Base-by-base conservation (phyloP, 2,888 invertebrate genomes). In the Cephus pulcher region DNA sequence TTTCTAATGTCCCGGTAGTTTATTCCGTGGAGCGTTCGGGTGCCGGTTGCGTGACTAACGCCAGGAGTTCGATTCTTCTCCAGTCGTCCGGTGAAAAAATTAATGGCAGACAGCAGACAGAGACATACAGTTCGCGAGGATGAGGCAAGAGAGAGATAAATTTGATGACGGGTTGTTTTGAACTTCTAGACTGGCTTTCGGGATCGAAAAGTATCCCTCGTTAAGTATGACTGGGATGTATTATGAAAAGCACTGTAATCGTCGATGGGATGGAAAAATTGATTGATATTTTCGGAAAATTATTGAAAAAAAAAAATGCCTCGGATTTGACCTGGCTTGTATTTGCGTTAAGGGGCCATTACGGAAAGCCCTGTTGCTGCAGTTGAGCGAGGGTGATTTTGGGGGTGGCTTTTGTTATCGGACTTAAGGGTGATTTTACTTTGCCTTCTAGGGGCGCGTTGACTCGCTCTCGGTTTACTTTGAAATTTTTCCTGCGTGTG, bases 91-190 rank as follows among this genome's bases (percentile, higher is more conserved):
- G 0, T 23, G 56, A 9, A 56, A 56, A 23, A 2, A 23, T 56
- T 56, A 56, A 23, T 23, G 56, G 56, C 56, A 23, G 56, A 56
- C 56, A 23, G 56, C 23, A 56, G 56, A 56, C 56, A 9, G 56
- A 56, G 56, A 56, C 9, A 23, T 23, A 9, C 9, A 23, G 2
- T 1, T 23, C 0, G 2, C 0, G 6, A 6, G 23, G 23, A 9
- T 33, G 70, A 69, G 69, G 70, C 73, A 34, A 71, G 32, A 75
- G n/a, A 70, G 40, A 75, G 68, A 12, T 68, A 77, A 69, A 56
- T 33, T 74, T 30, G 11, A 1, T 0, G 37, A 73, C 12, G 74
- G n/a, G 56, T 32, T 33, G 30, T 68, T 56, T 56, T 9, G 56
- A 56, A 56, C 9, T 56, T 56, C 23, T 6, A 23, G 40, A 56